Conservation (phyloP, 2,797 vertebrate genomes). For the Podarcis lilfordi region DNA sequence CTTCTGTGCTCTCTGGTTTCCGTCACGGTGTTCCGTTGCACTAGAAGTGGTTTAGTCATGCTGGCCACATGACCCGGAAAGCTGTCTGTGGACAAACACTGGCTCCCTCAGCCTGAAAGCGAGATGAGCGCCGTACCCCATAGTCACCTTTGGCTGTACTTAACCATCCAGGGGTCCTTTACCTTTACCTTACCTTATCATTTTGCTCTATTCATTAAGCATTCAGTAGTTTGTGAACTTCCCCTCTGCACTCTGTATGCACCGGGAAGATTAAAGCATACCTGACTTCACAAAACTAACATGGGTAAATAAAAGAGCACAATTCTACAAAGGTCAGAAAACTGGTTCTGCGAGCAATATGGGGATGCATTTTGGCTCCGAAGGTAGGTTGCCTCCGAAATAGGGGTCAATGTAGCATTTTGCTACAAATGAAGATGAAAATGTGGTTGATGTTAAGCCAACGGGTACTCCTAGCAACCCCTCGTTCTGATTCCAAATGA, state of each 20-base stretch:
- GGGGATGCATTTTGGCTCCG: not conserved
- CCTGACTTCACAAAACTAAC: not conserved
- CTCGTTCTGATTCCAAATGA: constrained; percentile 35
- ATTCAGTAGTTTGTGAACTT: not conserved
- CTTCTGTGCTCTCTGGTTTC: too few relatives aligned
- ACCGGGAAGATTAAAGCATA: not conserved
- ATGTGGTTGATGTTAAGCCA: not conserved
- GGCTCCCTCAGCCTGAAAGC: too few relatives aligned
- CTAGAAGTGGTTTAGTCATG: too few relatives aligned
- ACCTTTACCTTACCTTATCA: too few relatives aligned
- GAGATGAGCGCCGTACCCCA: too few relatives aligned
- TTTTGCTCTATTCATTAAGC: not conserved
- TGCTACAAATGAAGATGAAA: not conserved
- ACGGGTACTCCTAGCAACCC: not conserved
- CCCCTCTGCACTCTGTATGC: not conserved
- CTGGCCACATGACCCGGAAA: too few relatives aligned
- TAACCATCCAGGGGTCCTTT: too few relatives aligned
- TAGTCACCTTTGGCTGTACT: too few relatives aligned
- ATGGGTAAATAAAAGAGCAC: not conserved
- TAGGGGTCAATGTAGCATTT: not conserved
- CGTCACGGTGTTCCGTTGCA: too few relatives aligned
- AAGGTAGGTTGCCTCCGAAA: not conserved
- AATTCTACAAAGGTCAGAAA: not conserved
- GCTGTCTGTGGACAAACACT: too few relatives aligned
- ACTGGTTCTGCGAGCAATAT: not conserved